Base-by-base conservation (phyloP, 2,797 vertebrate genomes). In the Platalea minor region DNA sequence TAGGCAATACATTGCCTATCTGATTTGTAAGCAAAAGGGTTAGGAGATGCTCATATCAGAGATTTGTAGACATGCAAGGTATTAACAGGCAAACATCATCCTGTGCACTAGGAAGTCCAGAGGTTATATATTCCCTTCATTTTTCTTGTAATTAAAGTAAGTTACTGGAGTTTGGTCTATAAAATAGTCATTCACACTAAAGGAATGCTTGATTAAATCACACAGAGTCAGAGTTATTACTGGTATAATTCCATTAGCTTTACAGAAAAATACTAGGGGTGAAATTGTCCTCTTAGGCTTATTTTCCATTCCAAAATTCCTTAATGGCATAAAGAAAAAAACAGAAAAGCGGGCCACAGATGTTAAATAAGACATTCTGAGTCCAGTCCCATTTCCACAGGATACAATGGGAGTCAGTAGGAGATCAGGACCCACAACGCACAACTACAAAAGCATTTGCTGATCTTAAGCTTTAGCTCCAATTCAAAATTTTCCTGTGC, bases 291-390 rank as follows among this genome's bases (percentile, higher is more conserved):
- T 88, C 83, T 84, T 91, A 69, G 45, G 56, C 53, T 93, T 93
- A 63, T 90, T 96, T 93, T 93, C 89, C 73, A 63, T 91, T 97
- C 92, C 94, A 95, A 97, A 96, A 96, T 94, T 95, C 94, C 95
- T 96, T 94, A 94, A 93, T 92, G 92, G 85, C 72, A 95, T 83
- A 78, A 89, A 91, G 50, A 12, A 87, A 82, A 89, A 89, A 91
- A 88, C 5, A 75, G 69, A 73, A 95, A 87, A 95, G 78, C 86
- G 82, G 85, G 85, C 70, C 70, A 91, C 92, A 87, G 87, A 95
- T 75, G 64, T 90, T 94, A 93, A 96, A 92, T 81, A 68, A 93
- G 84, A 46, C 88, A 72, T 83, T 84, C 64, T 19, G 45, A 75
- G 46, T 37, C 73, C 50, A 74, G 48, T 60, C 64, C 37, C 29